These are phyloP conservation scores for Minunthozetes semirufus DNA, from an alignment of 2,888 invertebrate species.

Conservation along the genomic window DNA sequence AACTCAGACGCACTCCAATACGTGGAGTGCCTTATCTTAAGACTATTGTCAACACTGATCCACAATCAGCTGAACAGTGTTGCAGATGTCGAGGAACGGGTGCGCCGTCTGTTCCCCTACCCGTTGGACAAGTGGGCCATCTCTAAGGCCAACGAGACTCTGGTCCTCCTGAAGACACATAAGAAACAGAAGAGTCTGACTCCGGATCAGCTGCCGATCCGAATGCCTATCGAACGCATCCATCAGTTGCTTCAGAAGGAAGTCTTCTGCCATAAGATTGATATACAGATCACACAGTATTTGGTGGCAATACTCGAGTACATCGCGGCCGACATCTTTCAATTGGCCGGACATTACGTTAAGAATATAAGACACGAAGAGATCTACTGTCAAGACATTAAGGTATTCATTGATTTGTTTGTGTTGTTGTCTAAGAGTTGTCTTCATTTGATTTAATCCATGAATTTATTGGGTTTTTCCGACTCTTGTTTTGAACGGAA, in stretches of 20 bases:
- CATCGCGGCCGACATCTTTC: conserved; percentile 88
- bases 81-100: conserved; percentile 86
- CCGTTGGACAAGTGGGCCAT: conserved; percentile 92
- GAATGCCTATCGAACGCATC: conserved; percentile 79
- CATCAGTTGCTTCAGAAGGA: conserved; percentile 76
- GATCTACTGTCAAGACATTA: conserved; percentile 87
- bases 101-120: conserved; percentile 84
- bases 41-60: conserved; percentile 77
- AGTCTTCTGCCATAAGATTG: conserved; percentile 50
- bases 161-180: not conserved
- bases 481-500: too few relatives aligned
- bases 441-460: too few relatives aligned
- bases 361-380: conserved; percentile 87
- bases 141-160: conserved; percentile 68
- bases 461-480: too few relatives aligned
- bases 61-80: conserved; percentile 57
- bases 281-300: conserved; percentile 65
- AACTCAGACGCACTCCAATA: conserved; percentile 84
- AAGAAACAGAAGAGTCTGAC: conserved; percentile 10
- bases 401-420: conserved; percentile 47
- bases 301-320: conserved; percentile 90
- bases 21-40: conserved; percentile 82
- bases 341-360: conserved; percentile 91
- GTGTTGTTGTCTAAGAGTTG: too few relatives aligned
- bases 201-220: conserved; percentile 55